Base-by-base conservation (phyloP, 2,113 vertebrate genomes). In the Coryphaenoides rupestris region DNA sequence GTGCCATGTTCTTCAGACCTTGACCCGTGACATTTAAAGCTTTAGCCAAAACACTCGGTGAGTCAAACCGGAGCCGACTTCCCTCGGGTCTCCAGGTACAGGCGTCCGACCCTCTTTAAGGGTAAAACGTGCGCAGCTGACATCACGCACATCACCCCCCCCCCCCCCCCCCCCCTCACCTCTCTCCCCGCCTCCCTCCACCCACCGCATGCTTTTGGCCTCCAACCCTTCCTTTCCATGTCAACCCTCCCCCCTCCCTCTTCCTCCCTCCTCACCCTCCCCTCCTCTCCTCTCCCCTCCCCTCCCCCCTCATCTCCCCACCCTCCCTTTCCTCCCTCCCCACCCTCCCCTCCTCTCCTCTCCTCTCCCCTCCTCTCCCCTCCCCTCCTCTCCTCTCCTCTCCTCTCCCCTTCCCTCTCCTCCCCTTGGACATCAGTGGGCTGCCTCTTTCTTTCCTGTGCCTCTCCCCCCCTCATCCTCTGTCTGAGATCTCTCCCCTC, bases 351-450 rank as follows among this genome's bases (percentile, higher is more conserved):
- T 3, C 47, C 16, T 15, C 49, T n/a, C 49, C 16, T 4, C 61
- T 55, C 52, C 50, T 55, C 1, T 56, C 70, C 22, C n/a, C 15
- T 33, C 61, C 45, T 53, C 47, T 57, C 46, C 60, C 21, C 22
- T 2, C 6, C 26, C 26, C 26, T 6, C 15, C 1, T 10, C 16
- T 47, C 17, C 24, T 6, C 19, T 50, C 1, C 57, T 17, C 2
- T 21, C 47, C 19, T 17, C 12, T 58, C 7, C n/a, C 9, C 13
- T 3, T 19, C 5, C 62, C n/a, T 26, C 54, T 19, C 19, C 21
- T 14, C 21, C 53, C 21, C 19, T 22, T n/a, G n/a, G n/a, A n/a
- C 53, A 55, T 19, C 16, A 40, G 2, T 40, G 9, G 9, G 33
- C 13, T 40, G 9, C 33, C 33, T 40, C 3, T 40, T 6, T 12